Percentiles rank a stretch among this genome's conserved stretches.
phyloP scores from a whole-genome alignment of 2,888 invertebrate species.

The Drosophila emarginata region DNA sequence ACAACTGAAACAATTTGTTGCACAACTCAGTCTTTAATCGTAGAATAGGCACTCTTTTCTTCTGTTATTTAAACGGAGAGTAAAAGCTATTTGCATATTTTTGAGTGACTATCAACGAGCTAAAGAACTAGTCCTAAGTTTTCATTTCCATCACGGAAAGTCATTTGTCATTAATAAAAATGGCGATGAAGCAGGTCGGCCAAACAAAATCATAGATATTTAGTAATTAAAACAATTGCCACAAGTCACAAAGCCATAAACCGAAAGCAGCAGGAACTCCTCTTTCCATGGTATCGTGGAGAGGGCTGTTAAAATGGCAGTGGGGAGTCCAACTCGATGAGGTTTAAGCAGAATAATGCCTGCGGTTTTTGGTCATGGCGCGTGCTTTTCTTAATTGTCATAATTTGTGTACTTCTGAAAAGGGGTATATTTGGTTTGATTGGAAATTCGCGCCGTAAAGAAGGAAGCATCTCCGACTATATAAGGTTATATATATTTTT shows the following conservation, averaged over 20 bases:
- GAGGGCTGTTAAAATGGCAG: neutral
- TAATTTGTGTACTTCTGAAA: constrained; percentile 52
- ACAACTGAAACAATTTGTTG: no score
- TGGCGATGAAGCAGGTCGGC: constrained; percentile 66
- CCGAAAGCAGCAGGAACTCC: constrained; percentile 56
- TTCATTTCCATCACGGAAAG: neutral
- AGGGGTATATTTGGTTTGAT: neutral
- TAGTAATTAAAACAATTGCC: constrained; percentile 66
- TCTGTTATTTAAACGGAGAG: no score
- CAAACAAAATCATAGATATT: constrained; percentile 40
- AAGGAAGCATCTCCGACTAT: no score
- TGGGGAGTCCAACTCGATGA: constrained; percentile 12
- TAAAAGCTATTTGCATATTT: no score
- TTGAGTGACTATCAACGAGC: neutral
- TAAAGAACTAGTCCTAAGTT: neutral
- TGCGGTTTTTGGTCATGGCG: constrained; percentile 44
- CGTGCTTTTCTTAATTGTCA: constrained; percentile 64
- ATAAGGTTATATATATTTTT: no score
- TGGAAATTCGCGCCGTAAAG: no score
- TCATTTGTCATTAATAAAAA: neutral
- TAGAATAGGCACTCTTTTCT: no score
- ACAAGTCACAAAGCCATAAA: constrained; percentile 49
- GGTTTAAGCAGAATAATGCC: constrained; percentile 58
- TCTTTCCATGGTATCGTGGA: neutral
- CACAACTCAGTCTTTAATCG: no score